These are phyloP conservation scores for Macrostomum lignano DNA, from an alignment of 1,140 invertebrate genomes.

Conservation along the genomic window DNA sequence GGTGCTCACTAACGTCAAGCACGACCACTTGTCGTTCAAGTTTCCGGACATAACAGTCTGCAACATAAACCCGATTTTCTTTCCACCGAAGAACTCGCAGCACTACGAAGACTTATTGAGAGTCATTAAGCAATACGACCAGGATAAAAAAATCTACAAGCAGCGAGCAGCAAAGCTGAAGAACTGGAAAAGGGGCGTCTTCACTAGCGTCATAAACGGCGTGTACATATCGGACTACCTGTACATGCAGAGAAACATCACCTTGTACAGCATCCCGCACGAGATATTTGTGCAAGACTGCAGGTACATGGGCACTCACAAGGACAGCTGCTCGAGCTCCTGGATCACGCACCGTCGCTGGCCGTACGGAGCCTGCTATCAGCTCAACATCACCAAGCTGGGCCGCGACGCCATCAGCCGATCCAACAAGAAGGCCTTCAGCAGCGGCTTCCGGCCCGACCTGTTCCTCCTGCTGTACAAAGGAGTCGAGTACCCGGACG, in stretches of 20 bases:
- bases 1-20: neutral
- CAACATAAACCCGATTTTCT: conserved; percentile 4
- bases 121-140: too few species aligned
- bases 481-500: neutral
- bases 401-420: neutral
- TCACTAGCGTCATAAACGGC: too few species aligned
- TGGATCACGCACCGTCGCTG: conserved; percentile 1
- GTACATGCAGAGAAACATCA: too few species aligned
- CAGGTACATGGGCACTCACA: too few species aligned
- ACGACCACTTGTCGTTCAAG: neutral
- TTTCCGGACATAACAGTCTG: conserved; percentile 5
- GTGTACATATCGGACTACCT: too few species aligned
- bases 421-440: neutral
- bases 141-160: too few species aligned
- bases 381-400: neutral
- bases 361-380: conserved; percentile 1
- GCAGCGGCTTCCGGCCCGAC: neutral
- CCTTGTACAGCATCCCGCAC: too few species aligned
- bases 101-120: neutral
- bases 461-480: conserved; percentile 3
- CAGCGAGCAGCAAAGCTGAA: too few species aligned
- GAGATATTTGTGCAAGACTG: too few species aligned
- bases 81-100: conserved; percentile 4
- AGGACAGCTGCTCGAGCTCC: neutral
- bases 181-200: too few species aligned